A percentile compares a stretch with the other conserved stretches of the same genome.
These are phyloP conservation scores for Globodera rostochiensis DNA, from an alignment of 1,140 invertebrate species.

Conservation along the genomic window DNA sequence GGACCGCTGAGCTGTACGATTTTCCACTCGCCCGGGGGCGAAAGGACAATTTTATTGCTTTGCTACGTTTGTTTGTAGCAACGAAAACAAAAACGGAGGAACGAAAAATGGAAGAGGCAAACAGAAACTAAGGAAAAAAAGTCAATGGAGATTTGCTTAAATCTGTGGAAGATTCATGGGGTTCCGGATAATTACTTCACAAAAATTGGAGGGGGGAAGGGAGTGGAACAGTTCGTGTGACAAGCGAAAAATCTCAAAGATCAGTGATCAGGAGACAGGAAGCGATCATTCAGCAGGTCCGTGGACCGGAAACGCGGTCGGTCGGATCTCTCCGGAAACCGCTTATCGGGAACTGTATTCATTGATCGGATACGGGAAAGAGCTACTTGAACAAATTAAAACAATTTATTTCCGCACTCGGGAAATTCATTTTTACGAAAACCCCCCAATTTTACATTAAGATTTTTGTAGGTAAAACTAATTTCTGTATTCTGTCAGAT, in stretches of 20 bases:
- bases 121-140: background rate
- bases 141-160: background rate
- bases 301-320: too few species aligned
- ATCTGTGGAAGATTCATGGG: too few species aligned
- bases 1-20: background rate
- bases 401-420: too few species aligned
- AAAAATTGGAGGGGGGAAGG: background rate
- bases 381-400: too few species aligned
- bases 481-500: background rate
- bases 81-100: background rate
- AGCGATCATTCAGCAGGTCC: too few species aligned
- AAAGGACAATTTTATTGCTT: slow-evolving; percentile 10
- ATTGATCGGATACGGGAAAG: too few species aligned
- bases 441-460: too few species aligned
- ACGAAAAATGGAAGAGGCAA: slow-evolving; percentile 1
- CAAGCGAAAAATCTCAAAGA: too few species aligned
- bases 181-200: background rate
- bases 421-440: background rate
- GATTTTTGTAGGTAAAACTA: background rate
- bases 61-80: background rate
- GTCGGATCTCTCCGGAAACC: too few species aligned
- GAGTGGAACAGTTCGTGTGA: background rate
- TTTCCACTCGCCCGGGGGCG: background rate
- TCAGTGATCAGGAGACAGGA: too few species aligned
- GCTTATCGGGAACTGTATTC: too few species aligned